Evolutionary conservation across 2,888 invertebrate species (phyloP).

Genomic region (Hermaeophaga mercurialis): DNA sequence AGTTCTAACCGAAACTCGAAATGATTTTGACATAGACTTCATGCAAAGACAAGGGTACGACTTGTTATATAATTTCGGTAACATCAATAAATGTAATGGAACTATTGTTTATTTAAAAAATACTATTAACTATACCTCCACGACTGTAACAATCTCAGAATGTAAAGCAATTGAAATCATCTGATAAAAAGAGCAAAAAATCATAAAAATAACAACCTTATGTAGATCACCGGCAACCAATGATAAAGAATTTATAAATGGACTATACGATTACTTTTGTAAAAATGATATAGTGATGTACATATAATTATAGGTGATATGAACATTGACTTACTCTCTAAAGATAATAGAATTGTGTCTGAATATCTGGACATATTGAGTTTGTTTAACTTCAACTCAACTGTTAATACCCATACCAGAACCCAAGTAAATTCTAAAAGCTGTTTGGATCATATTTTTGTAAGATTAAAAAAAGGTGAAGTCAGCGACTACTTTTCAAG

Average conservation of each 20-base stretch:
- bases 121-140: background rate
- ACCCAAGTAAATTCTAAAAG: no score
- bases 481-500: no score
- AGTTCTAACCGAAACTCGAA: slow-evolving; percentile 15
- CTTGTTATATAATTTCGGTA: slow-evolving; percentile 10
- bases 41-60: background rate
- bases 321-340: background rate
- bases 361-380: no score
- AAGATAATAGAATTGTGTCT: background rate
- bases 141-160: background rate
- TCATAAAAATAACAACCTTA: background rate
- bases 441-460: no score
- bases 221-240: no score
- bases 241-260: no score
- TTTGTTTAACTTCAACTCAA: no score
- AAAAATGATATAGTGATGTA: background rate
- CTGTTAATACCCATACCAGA: no score
- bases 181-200: background rate
- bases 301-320: background rate
- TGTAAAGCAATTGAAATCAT: background rate
- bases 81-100: slow-evolving; percentile 12
- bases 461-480: no score
- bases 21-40: slow-evolving; percentile 10
- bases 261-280: background rate
- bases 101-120: slow-evolving; percentile 7